phyloP scores from a whole-genome alignment of 2,888 invertebrate genomes.

The Prosapia bicincta region DNA sequence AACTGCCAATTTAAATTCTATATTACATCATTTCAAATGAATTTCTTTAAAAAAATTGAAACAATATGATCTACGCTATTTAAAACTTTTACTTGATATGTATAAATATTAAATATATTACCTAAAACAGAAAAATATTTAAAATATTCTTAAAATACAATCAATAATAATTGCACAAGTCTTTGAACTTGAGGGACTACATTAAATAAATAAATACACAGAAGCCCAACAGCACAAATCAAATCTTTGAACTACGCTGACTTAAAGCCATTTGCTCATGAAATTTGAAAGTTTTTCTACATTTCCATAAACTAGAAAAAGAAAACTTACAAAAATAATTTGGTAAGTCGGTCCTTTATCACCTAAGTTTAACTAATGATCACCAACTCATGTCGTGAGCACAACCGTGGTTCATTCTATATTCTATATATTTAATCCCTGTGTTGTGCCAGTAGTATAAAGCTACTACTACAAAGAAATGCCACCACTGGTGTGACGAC shows the following conservation, averaged over 20 bases:
- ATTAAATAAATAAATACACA: not conserved
- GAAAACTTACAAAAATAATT: not conserved
- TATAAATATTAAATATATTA: not conserved
- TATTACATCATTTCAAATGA: too few species aligned
- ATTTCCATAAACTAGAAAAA: not conserved
- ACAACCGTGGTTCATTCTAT: constrained; percentile 75
- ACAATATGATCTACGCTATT: too few species aligned
- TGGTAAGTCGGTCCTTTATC: not conserved
- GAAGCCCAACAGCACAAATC: not conserved
- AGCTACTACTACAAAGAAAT: constrained; percentile 81
- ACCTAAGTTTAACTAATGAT: not conserved
- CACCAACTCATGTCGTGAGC: constrained; percentile 38
- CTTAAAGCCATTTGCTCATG: not conserved
- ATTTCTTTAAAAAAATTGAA: too few species aligned
- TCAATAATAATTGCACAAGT: not conserved
- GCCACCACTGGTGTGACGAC: constrained; percentile 98
- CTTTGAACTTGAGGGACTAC: not conserved
- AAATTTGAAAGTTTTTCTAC: not conserved
- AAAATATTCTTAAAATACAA: not conserved
- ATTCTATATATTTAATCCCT: constrained; percentile 77
- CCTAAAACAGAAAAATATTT: not conserved
- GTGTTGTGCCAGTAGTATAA: constrained; percentile 94
- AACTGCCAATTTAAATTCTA: not conserved
- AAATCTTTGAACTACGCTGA: too few species aligned
- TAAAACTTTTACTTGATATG: not conserved